These are phyloP conservation scores for Zosterops borbonicus DNA, from an alignment of 2,113 vertebrate species.

Conservation along the genomic window DNA sequence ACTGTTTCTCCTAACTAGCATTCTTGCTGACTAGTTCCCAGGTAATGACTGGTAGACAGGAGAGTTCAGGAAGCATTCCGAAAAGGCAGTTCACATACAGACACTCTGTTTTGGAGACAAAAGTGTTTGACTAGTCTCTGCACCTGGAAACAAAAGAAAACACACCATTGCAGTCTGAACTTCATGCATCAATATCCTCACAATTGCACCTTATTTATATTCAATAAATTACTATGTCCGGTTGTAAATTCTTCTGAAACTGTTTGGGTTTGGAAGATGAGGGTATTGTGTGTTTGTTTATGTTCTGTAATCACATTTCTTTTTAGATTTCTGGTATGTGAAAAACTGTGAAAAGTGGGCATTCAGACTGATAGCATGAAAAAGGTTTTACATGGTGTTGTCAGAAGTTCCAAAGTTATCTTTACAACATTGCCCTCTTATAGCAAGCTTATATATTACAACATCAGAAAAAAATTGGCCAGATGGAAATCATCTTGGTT, in stretches of 20 bases:
- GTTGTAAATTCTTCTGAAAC: not conserved
- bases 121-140: not conserved
- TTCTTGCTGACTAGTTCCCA: not conserved
- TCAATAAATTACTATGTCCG: not conserved
- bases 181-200: not conserved
- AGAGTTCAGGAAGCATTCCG: not conserved
- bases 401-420: not conserved
- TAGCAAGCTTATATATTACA: not conserved
- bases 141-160: not conserved
- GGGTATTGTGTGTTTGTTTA: not conserved
- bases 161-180: not conserved
- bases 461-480: not conserved
- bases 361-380: not conserved
- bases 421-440: not conserved
- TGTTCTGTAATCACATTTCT: not conserved
- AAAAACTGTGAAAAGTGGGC: not conserved
- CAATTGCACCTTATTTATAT: not conserved
- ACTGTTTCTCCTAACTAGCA: not conserved
- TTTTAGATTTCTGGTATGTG: not conserved
- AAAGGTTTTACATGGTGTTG: not conserved
- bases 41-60: not conserved
- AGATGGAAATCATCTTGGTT: not conserved
- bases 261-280: not conserved
- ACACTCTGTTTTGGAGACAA: not conserved
- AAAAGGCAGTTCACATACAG: not conserved